A percentile compares a stretch with the other conserved stretches of the same genome.
These are phyloP conservation scores for Phoxinus phoxinus DNA, from an alignment of 2,113 vertebrate genomes.

Conservation along the genomic window DNA sequence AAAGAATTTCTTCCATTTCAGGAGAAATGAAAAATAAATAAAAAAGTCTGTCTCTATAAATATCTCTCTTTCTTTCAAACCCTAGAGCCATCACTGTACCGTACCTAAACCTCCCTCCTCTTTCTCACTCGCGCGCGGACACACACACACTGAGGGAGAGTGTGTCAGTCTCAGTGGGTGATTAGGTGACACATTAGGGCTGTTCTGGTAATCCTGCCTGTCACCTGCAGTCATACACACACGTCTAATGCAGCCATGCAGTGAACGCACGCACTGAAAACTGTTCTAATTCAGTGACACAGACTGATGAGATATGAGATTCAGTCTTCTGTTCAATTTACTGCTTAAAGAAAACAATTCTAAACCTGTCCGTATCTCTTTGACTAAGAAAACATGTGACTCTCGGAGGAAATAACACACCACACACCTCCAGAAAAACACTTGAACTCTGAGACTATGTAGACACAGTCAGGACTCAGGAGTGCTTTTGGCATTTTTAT, in stretches of 20 bases:
- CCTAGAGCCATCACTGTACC: not conserved
- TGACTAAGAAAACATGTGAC: not conserved
- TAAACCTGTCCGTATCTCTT: constrained; percentile 5
- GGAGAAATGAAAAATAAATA: too few relatives aligned
- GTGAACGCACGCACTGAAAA: not conserved
- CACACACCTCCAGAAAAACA: not conserved
- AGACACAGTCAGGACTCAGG: too few relatives aligned
- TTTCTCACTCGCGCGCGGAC: not conserved
- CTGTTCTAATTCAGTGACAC: not conserved
- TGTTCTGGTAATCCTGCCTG: constrained; percentile 26
- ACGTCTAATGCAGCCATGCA: not conserved
- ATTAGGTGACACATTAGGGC: constrained; percentile 40
- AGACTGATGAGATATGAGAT: constrained; percentile 7
- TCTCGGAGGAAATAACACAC: not conserved
- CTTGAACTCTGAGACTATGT: not conserved
- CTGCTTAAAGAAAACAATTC: constrained; percentile 17
- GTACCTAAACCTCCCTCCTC: not conserved
- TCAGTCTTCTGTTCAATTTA: constrained; percentile 25
- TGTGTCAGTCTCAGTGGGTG: constrained; percentile 31
- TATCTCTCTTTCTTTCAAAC: not conserved
- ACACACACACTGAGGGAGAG: not conserved
- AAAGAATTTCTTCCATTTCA: not conserved
- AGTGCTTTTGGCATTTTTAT: not conserved
- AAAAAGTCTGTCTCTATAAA: not conserved
- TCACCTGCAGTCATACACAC: constrained; percentile 36